Base-by-base conservation (phyloP, 2,113 vertebrate species). In the Thymallus thymallus region DNA sequence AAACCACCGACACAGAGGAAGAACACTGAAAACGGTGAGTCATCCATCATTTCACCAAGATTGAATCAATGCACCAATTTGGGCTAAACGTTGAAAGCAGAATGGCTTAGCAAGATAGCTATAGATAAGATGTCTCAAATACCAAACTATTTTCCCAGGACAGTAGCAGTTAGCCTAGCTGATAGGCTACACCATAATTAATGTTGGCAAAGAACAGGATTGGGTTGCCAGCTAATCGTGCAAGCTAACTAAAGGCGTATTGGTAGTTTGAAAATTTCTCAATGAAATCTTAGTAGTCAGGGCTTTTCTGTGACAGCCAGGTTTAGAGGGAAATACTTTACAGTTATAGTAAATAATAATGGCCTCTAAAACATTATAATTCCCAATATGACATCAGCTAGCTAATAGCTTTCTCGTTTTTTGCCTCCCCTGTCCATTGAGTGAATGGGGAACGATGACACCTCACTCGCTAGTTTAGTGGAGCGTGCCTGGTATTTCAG, bases 11-110 rank as follows among this genome's bases (percentile, higher is more conserved):
- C 73, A 65, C 30, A 32, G 29, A 32, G 61, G 78, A 64, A 80
- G 70, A 71, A 18, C 69, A 24, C 75, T 61, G 74, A 69, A 55
- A 78, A 77, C 78, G 32, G 89, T 89, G 76, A 91, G 89, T 88
- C 80, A 79, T 30, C 22, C 67, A n/a, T 13, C 6, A 5, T 1
- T 68, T n/a, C 4, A 68, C 45, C 30, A 30, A 48, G n/a, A 18
- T 20, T 35, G 46, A 60, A 60, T 23, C 56, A 6, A 60, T 60
- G 35, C 56, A 22, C 20, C 20, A 60, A 22, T 60, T 60, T n/a
- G 16, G 10, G 51, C 51, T 60, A 60, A 60, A 22, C n/a, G 7
- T 22, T 60, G 13, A 22, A 22, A n/a, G 56, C 6, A 3, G 56
- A n/a, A 60, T 60, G 56, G 56, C 20, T 60, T 60, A 16, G 20